These are phyloP conservation scores for Alouatta palliata DNA, from an alignment of 2,113 vertebrate species.

Conservation along the genomic window DNA sequence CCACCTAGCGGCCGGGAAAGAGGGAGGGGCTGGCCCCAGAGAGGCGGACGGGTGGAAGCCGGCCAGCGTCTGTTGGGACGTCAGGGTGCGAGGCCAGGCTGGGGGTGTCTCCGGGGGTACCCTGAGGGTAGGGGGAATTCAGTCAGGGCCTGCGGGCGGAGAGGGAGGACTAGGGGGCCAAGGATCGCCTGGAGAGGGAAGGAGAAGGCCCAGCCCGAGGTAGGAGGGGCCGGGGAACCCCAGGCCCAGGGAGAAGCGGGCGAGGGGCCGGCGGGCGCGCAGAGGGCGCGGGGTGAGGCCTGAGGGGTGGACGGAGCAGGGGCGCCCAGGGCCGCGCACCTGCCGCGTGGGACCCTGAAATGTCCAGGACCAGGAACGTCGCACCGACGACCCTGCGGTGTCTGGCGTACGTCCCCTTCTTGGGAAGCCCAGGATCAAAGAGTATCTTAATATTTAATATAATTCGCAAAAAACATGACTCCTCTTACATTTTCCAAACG, in stretches of 20 bases:
- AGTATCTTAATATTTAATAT: not conserved
- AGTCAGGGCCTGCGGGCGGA: not conserved
- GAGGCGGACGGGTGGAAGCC: not conserved
- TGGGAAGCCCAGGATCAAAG: not conserved
- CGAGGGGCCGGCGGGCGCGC: not conserved
- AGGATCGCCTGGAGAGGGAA: not conserved
- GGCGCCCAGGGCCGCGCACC: not conserved
- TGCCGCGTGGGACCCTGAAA: not conserved
- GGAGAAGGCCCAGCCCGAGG: not conserved
- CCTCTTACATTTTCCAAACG: not conserved
- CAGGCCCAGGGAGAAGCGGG: too few relatives aligned
- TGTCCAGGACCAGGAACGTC: not conserved
- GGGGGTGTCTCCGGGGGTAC: not conserved
- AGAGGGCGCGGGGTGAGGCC: not conserved
- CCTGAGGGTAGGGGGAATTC: too few relatives aligned
- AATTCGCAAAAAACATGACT: not conserved
- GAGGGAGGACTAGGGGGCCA: not conserved
- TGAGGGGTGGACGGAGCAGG: not conserved
- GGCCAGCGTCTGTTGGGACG: accelerated
- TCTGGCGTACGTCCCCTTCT: not conserved
- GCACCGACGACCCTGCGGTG: not conserved
- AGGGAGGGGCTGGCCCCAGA: not conserved
- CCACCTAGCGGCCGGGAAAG: too few relatives aligned
- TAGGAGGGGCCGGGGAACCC: not conserved
- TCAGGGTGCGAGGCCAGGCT: not conserved